Base-by-base conservation (phyloP, 2,113 vertebrate species). In the Aphyosemion australe region DNA sequence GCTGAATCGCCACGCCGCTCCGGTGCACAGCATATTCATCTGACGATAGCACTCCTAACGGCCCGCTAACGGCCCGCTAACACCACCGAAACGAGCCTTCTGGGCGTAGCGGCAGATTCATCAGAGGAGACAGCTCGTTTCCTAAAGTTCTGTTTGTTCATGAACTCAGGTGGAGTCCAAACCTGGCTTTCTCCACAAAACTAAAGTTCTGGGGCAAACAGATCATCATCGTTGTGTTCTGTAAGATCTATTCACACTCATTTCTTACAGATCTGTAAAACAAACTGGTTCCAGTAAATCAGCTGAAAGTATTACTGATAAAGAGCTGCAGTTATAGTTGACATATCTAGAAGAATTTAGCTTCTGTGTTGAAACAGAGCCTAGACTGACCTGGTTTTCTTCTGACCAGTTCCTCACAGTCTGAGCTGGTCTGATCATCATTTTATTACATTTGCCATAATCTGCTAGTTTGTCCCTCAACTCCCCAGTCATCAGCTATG, bases 1-100 rank as follows among this genome's bases (percentile, higher is more conserved):
- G 93, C 94, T 94, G 92, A 95, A 95, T 94, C 91, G 89, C 93
- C 79, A 86, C 90, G 90, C 93, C 90, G 92, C 89, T 94, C 91
- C 91, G 88, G 89, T 92, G 93, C 69, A n/a, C 79, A 90, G 89
- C 89, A 92, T 77, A 93, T 94, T 94, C 95, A 96, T 95, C 92
- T 92, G 85, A 89, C 68, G 80, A 85, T 74, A 82, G 89, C 71
- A 78, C 67, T 74, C 79, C 74, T 90, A 88, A 90, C 74, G 65
- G 62, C 70, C 45, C 69, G 74, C 74, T 71, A 31, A 48, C 20
- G 62, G 66, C n/a, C 45, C 71, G 75, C 75, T 71, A 32, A 48
- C 21, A 41, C 42, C 70, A 58, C 79, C 79, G 47, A 56, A 83
- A 82, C 59, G 65, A 80, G 65, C 26, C 50, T 43, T 26, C 53